A percentile compares a stretch with the other conserved stretches of the same genome.
These are phyloP conservation scores for Neria commutata DNA, from an alignment of 2,888 invertebrate genomes.

Conservation along the genomic window DNA sequence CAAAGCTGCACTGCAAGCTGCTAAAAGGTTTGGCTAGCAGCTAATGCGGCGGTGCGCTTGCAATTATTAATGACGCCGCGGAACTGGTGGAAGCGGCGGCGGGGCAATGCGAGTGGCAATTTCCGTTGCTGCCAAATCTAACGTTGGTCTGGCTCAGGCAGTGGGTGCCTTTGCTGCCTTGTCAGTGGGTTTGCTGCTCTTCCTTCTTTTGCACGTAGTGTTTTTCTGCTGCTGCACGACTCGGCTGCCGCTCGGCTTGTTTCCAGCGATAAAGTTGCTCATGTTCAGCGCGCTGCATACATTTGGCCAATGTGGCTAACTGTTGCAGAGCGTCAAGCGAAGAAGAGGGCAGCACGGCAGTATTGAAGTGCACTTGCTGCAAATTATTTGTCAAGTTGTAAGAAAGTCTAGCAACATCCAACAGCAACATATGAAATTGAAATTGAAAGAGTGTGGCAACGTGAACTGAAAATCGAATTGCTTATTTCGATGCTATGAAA, in stretches of 20 bases:
- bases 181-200: not conserved
- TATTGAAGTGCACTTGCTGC: too few species aligned
- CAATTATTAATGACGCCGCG: slow-evolving; percentile 8
- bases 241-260: slow-evolving; percentile 1
- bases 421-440: too few species aligned
- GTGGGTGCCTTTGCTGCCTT: not conserved
- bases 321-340: not conserved
- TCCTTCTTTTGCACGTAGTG: not conserved
- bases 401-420: too few species aligned
- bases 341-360: not conserved
- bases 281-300: not conserved
- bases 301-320: slow-evolving; percentile 4
- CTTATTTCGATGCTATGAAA: too few species aligned
- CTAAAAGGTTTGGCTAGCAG: slow-evolving; percentile 5
- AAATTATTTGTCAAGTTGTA: too few species aligned
- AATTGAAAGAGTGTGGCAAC: too few species aligned
- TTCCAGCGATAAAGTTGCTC: slow-evolving; percentile 6
- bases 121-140: not conserved
- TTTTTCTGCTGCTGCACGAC: slow-evolving; percentile 5
- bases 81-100: too few species aligned
- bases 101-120: slow-evolving; percentile 3
- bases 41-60: not conserved
- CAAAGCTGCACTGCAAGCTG: not conserved
- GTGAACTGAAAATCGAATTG: too few species aligned
- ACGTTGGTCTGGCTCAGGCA: not conserved